phyloP scores from a whole-genome alignment of 2,797 vertebrate species.

The Oceanodroma leucorhoa region DNA sequence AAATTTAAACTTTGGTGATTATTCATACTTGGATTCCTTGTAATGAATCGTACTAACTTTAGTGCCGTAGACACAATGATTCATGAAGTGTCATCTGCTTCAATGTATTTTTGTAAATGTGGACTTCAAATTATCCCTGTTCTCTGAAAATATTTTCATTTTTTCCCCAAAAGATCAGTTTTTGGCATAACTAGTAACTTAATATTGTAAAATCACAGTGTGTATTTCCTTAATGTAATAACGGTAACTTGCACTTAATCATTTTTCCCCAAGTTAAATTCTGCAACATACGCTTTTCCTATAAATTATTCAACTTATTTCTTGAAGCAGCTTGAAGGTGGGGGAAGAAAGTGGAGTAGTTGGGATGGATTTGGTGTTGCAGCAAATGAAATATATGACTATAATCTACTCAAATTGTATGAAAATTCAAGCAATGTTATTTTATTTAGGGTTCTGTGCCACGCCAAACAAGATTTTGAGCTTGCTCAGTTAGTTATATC shows the following conservation, averaged over 20 bases:
- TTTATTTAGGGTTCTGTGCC: background rate
- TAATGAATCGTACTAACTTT: background rate
- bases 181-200: background rate
- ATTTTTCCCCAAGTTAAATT: background rate
- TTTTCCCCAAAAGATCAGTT: background rate
- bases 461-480: background rate
- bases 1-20: background rate
- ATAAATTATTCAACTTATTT: background rate
- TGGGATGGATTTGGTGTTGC: background rate
- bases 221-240: background rate
- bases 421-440: background rate
- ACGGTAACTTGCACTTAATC: background rate
- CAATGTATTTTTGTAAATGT: background rate
- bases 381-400: background rate
- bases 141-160: background rate
- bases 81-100: background rate
- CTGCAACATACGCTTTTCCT: background rate
- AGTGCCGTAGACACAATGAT: background rate
- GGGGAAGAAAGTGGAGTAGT: background rate
- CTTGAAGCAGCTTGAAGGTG: background rate
- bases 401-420: background rate
- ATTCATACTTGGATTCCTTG: background rate
- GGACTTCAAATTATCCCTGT: background rate
- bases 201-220: background rate
- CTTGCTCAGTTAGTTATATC: background rate